Evolutionary conservation across 2,888 invertebrate genomes (phyloP).

Genomic region (Alloscopus bannaensis): DNA sequence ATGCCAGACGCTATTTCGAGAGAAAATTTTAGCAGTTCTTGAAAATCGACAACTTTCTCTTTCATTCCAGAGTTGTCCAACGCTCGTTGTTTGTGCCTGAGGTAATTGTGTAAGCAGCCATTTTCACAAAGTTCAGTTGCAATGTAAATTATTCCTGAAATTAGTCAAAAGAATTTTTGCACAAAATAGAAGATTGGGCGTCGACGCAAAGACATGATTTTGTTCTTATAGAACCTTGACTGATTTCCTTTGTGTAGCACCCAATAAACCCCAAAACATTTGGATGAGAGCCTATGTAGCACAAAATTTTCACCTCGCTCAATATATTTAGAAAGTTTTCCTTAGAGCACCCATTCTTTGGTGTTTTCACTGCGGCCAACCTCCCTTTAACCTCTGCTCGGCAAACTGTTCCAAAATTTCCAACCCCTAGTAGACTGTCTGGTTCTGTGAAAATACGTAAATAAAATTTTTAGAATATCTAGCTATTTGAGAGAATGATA

Average conservation of each 20-base stretch:
- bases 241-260: neutral
- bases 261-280: neutral
- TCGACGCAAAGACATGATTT: too few relatives aligned
- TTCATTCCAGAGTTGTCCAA: neutral
- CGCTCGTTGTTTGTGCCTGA: neutral
- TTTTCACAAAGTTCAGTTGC: slow-evolving; percentile 4
- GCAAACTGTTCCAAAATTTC: neutral
- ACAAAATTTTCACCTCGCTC: neutral
- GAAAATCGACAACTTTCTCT: neutral
- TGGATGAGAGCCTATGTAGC: neutral
- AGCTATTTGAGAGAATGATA: too few relatives aligned
- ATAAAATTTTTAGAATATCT: too few relatives aligned
- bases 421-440: neutral
- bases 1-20: slow-evolving; percentile 2
- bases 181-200: too few relatives aligned
- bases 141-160: neutral
- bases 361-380: neutral
- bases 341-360: neutral
- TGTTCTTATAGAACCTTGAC: too few relatives aligned
- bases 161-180: too few relatives aligned
- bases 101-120: neutral
- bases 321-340: neutral
- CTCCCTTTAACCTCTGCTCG: neutral
- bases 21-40: neutral
- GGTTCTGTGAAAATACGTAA: neutral